These are phyloP conservation scores for Diuraphis noxia DNA, from an alignment of 1,140 invertebrate genomes.

Conservation along the genomic window DNA sequence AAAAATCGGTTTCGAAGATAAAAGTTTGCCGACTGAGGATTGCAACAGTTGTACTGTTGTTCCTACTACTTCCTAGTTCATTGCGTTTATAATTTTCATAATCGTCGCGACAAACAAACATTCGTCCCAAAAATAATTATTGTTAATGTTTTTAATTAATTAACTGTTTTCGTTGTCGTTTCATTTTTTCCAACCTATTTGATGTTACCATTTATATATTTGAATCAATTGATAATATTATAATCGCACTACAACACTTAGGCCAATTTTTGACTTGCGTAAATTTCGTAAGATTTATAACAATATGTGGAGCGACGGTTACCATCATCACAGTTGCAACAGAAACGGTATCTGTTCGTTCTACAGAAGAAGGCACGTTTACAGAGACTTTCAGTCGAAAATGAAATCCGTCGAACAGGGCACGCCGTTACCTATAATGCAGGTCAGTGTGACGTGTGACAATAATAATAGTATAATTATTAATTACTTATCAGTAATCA, in stretches of 20 bases:
- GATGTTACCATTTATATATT: background rate
- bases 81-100: background rate
- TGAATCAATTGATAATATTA: too few relatives aligned
- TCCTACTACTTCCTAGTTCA: too few relatives aligned
- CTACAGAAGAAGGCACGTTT: background rate
- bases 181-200: background rate
- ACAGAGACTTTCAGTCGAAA: conserved; percentile 29
- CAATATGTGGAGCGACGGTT: conserved; percentile 43
- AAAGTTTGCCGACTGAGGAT: background rate
- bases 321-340: background rate
- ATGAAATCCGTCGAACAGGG: conserved; percentile 29
- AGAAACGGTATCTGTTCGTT: background rate
- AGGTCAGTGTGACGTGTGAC: conserved; percentile 6
- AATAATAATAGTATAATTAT: background rate
- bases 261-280: background rate
- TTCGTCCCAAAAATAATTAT: background rate
- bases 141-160: background rate
- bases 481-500: background rate
- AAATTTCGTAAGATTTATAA: background rate
- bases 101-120: background rate
- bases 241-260: background rate
- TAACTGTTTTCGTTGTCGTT: background rate
- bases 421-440: conserved; percentile 21
- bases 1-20: background rate
- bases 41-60: background rate